A percentile compares a stretch with the other conserved stretches of the same genome.
phyloP scores from a whole-genome alignment of 1,140 invertebrate genomes.

The Bombus consobrinus region DNA sequence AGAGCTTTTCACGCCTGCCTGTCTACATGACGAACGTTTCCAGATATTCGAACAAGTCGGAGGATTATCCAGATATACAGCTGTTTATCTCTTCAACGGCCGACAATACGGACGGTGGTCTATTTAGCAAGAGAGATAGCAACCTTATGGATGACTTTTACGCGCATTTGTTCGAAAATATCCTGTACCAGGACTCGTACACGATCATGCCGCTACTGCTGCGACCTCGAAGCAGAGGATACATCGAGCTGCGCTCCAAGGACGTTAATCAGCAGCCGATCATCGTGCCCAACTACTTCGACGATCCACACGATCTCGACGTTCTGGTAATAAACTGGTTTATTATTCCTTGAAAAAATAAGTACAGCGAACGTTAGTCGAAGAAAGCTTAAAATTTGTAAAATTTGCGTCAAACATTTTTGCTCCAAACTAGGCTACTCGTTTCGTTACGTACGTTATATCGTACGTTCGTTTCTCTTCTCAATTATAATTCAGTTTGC shows the following conservation, averaged over 20 bases:
- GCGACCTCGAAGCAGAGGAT: slow-evolving; percentile 88
- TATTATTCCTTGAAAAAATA: background rate
- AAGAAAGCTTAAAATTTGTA: no score
- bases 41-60: slow-evolving; percentile 84
- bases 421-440: no score
- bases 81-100: slow-evolving; percentile 88
- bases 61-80: slow-evolving; percentile 87
- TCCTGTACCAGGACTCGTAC: slow-evolving; percentile 84
- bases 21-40: background rate
- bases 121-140: slow-evolving; percentile 86
- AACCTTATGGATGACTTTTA: slow-evolving; percentile 88
- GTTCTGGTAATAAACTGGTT: slow-evolving; percentile 84
- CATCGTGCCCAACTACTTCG: slow-evolving; percentile 92
- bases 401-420: no score
- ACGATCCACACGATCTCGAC: slow-evolving; percentile 87
- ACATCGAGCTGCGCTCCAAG: slow-evolving; percentile 85
- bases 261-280: slow-evolving; percentile 88
- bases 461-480: no score
- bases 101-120: slow-evolving; percentile 90
- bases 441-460: no score
- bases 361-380: background rate
- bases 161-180: slow-evolving; percentile 86
- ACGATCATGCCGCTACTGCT: slow-evolving; percentile 87
- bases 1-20: no score
- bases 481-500: no score